phyloP scores from a whole-genome alignment of 2,888 invertebrate species.

The Phyllotreta cruciferae region DNA sequence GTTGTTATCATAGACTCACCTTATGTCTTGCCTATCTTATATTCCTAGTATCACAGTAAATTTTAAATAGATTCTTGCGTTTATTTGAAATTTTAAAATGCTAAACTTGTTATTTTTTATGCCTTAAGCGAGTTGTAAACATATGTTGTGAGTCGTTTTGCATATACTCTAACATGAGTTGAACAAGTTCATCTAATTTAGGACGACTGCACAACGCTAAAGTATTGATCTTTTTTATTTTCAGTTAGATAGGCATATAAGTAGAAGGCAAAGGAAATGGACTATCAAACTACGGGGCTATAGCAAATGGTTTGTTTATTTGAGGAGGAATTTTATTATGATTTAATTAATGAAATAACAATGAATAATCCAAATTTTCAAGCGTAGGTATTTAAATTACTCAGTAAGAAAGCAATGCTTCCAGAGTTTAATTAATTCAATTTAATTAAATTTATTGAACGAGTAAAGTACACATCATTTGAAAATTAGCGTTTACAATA shows the following conservation, averaged over 20 bases:
- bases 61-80: conserved; percentile 5
- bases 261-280: too few relatives aligned
- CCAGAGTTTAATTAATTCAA: too few relatives aligned
- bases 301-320: too few relatives aligned
- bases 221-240: conserved; percentile 27
- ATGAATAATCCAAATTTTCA: too few relatives aligned
- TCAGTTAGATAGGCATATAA: conserved; percentile 8
- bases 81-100: conserved; percentile 2
- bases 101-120: background rate
- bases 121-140: conserved; percentile 17
- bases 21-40: background rate
- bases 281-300: too few relatives aligned
- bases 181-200: background rate
- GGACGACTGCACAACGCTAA: conserved; percentile 17
- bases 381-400: too few relatives aligned
- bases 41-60: conserved; percentile 10
- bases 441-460: too few relatives aligned
- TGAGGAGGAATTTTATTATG: too few relatives aligned
- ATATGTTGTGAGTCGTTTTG: conserved; percentile 20
- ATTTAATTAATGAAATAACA: too few relatives aligned
- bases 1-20: background rate
- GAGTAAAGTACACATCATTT: too few relatives aligned
- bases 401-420: too few relatives aligned
- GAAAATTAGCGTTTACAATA: too few relatives aligned
- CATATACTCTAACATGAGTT: background rate